Base-by-base conservation (phyloP, 2,888 invertebrate species). In the Lydus trimaculatus region DNA sequence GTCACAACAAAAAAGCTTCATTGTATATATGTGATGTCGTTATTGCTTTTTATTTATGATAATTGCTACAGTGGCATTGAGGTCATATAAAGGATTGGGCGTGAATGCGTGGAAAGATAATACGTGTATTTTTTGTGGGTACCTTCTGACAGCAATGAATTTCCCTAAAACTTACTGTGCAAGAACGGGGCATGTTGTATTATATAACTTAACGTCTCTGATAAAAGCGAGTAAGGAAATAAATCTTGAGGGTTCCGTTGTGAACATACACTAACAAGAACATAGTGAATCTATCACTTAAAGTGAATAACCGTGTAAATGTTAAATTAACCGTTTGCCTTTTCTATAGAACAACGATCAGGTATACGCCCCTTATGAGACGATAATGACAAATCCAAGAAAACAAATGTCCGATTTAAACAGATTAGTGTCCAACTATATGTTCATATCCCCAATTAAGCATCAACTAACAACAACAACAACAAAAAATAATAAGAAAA, bases 221-320 rank as follows among this genome's bases (percentile, higher is more conserved):
- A 66, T 70, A 69, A 61, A 69, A 68, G 69, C 67, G 64, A 65
- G 67, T 67, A 23, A 31, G 69, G 67, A 65, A 72, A 73, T 73
- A 74, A 72, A 73, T 73, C 72, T 63, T 43, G 31, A 59, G 65
- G 71, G 69, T 72, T 61, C 70, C 60, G 66, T 60, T 66, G 65
- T 70, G 72, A 72, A 73, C 69, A 72, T 72, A 66, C 64, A 58
- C 31, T 68, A 72, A 72, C 73, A 72, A 66, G 70, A 70, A 72
- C 65, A 56, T 67, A 63, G 68, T 64, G 73, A 73, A 73, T 75
- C 73, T 73, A 72, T 72, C 73, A 75, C 73, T 73, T 71, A 67
- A 73, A 76, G 76, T 74, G 74, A 73, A 76, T 76, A 76, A 72
- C 72, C 75, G 61, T 76, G 74, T 74, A 72, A 71, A 67, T 72